phyloP scores from a whole-genome alignment of 2,888 invertebrate species.

The Falcaria lacertinaria region DNA sequence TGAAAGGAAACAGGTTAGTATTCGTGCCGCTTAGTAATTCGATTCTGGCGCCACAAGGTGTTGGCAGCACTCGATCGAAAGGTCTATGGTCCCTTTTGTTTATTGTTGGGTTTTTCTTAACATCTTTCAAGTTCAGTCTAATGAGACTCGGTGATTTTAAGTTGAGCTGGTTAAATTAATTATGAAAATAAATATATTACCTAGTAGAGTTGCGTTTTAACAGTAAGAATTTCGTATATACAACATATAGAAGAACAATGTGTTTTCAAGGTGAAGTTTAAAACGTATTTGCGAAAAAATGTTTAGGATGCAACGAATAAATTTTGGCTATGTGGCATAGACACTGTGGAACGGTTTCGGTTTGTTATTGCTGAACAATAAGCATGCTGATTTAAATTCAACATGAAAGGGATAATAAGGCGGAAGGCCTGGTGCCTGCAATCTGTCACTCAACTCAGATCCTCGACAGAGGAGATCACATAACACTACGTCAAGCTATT shows the following conservation, averaged over 20 bases:
- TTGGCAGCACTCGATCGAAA: constrained; percentile 50
- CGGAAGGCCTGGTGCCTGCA: constrained; percentile 34
- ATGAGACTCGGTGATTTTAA: not conserved
- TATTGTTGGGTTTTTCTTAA: not conserved
- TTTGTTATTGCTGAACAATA: constrained; percentile 72
- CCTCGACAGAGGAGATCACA: constrained; percentile 43
- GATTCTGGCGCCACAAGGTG: constrained; percentile 70
- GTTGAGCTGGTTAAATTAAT: no score
- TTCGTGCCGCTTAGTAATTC: constrained; percentile 66
- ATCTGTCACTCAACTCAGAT: constrained; percentile 52
- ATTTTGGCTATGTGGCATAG: constrained; percentile 20
- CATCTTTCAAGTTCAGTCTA: not conserved
- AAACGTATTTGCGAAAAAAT: no score
- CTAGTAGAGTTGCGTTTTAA: no score
- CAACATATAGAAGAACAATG: no score
- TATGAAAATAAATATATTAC: no score
- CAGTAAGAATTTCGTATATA: no score
- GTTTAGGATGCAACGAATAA: no score
- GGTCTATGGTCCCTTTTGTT: constrained; percentile 26
- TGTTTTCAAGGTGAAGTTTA: no score
- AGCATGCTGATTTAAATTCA: constrained; percentile 78
- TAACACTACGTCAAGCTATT: constrained; percentile 14
- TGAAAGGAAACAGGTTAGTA: constrained; percentile 73
- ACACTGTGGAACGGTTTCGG: constrained; percentile 33
- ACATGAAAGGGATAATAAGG: constrained; percentile 78